These are phyloP conservation scores for Remorina albescens DNA, from an alignment of 2,797 vertebrate genomes.

Conservation along the genomic window DNA sequence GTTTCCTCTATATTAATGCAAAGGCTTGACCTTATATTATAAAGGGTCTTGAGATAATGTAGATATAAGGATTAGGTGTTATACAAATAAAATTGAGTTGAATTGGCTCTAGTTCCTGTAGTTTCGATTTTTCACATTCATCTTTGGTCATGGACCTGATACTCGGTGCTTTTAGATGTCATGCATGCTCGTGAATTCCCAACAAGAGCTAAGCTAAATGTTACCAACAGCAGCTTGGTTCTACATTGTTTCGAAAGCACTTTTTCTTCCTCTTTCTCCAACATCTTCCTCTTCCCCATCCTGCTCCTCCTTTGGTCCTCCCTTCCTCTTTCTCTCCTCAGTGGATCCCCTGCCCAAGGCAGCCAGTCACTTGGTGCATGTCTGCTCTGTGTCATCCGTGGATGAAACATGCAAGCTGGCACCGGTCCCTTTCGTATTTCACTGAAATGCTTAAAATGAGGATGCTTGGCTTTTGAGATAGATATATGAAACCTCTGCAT, in stretches of 20 bases:
- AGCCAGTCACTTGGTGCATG: slow-evolving; percentile 25
- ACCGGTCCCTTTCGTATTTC: slow-evolving; percentile 8
- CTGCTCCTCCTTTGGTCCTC: slow-evolving; percentile 40
- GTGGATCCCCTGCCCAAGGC: slow-evolving; percentile 55
- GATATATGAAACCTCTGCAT: neutral
- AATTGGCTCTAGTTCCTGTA: neutral
- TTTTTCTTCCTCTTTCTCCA: slow-evolving; percentile 75
- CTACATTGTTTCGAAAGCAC: slow-evolving; percentile 57
- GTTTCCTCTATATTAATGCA: no score
- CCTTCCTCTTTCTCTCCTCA: slow-evolving; percentile 67
- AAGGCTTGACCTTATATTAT: no score
- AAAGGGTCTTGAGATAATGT: no score
- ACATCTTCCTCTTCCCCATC: slow-evolving; percentile 52
- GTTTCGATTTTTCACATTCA: neutral
- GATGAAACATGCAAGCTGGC: neutral
- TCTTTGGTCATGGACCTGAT: neutral
- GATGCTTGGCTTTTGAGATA: slow-evolving; percentile 5
- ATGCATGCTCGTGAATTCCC: slow-evolving; percentile 12
- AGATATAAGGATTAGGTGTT: no score
- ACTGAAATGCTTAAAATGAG: neutral
- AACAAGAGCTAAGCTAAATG: slow-evolving; percentile 1
- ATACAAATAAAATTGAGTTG: no score
- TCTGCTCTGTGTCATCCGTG: slow-evolving; percentile 1
- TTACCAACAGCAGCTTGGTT: slow-evolving; percentile 40
- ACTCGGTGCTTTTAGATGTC: slow-evolving; percentile 11